phyloP scores from a whole-genome alignment of 2,888 invertebrate species.

The Trachelus tabidus region DNA sequence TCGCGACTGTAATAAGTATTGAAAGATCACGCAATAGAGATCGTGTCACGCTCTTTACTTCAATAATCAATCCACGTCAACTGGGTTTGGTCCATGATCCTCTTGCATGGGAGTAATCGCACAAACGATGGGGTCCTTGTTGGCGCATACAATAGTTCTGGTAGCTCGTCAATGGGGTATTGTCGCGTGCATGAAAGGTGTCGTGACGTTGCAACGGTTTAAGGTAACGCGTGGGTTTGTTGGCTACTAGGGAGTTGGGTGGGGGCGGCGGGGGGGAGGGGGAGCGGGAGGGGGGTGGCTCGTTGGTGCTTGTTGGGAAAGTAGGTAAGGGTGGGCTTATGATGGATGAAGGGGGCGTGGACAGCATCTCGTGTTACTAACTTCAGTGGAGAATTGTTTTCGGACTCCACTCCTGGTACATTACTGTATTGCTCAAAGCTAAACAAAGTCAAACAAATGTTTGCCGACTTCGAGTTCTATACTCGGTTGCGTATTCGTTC shows the following conservation, averaged over 20 bases:
- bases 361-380: slow-evolving; percentile 40
- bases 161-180: neutral
- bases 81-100: neutral
- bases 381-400: slow-evolving; percentile 37
- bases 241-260: neutral
- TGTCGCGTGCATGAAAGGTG: neutral
- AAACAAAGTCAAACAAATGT: neutral
- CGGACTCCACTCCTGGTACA: slow-evolving; percentile 5
- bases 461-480: neutral
- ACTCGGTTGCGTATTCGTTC: neutral
- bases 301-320: neutral
- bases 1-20: neutral
- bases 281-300: slow-evolving; percentile 8
- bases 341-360: slow-evolving; percentile 44
- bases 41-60: slow-evolving; percentile 5
- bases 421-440: neutral
- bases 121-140: neutral
- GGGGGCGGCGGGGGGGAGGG: no score
- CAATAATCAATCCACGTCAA: neutral
- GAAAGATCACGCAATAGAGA: neutral
- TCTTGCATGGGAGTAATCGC: neutral
- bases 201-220: neutral
- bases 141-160: neutral
- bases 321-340: slow-evolving; percentile 19
- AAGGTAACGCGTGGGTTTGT: neutral